These are phyloP conservation scores for Morone saxatilis DNA, from an alignment of 2,113 vertebrate genomes.

Conservation along the genomic window DNA sequence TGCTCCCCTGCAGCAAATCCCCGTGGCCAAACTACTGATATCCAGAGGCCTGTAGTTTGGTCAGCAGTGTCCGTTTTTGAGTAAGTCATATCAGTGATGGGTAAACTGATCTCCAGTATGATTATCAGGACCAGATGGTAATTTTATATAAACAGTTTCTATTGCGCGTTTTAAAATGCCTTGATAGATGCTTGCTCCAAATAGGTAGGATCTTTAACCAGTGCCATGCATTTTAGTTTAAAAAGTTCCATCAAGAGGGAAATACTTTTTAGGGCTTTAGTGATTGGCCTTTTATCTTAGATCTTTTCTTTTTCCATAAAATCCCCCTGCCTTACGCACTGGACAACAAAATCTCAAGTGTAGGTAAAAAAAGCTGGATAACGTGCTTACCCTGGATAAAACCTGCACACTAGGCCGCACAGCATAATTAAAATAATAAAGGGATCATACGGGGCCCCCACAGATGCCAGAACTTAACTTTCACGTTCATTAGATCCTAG, in stretches of 20 bases:
- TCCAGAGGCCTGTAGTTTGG: neutral
- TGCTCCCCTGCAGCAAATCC: slow-evolving; percentile 38
- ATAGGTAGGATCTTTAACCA: no score
- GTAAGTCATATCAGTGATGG: slow-evolving; percentile 5
- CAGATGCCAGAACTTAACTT: slow-evolving; percentile 25
- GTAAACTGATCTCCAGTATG: slow-evolving; percentile 1
- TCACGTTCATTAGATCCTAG: slow-evolving; percentile 29
- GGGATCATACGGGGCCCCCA: slow-evolving; percentile 27
- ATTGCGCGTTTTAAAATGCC: neutral
- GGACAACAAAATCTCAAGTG: neutral
- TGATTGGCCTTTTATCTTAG: no score
- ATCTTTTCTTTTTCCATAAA: neutral
- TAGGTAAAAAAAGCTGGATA: neutral
- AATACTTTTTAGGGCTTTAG: no score
- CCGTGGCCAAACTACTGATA: slow-evolving; percentile 21
- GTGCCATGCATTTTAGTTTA: no score
- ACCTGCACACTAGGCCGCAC: neutral
- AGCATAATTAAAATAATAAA: slow-evolving; percentile 37
- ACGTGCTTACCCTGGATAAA: no score
- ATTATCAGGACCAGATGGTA: neutral
- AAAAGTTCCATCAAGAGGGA: neutral
- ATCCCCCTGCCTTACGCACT: neutral
- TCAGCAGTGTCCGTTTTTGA: slow-evolving; percentile 4
- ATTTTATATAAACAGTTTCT: neutral
- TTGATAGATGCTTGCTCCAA: neutral